phyloP scores from a whole-genome alignment of 1,140 invertebrate species.

The Holotrichia oblita region DNA sequence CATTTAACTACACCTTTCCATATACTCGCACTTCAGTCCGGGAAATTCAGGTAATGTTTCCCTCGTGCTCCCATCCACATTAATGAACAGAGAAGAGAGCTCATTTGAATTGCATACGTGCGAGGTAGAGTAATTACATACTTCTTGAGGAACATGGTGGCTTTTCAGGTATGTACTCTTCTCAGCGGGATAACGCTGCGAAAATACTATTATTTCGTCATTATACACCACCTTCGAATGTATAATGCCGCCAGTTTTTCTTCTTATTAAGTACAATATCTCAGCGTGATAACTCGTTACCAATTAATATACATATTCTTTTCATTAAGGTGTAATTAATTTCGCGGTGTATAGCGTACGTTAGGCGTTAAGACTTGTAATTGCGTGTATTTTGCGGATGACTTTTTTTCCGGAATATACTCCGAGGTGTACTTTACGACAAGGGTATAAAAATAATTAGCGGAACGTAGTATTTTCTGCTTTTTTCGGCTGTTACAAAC shows the following conservation, averaged over 20 bases:
- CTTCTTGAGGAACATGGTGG: not conserved
- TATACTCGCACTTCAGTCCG: slow-evolving; percentile 4
- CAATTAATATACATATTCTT: slow-evolving; percentile 9
- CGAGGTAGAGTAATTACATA: slow-evolving; percentile 1
- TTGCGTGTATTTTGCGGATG: slow-evolving; percentile 12
- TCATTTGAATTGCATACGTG: slow-evolving; percentile 7
- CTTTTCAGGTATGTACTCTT: not conserved
- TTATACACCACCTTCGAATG: not conserved
- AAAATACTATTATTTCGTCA: slow-evolving; percentile 8
- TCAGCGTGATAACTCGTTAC: slow-evolving; percentile 10
- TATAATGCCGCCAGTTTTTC: not conserved
- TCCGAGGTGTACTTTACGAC: not conserved
- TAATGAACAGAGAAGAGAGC: not conserved
- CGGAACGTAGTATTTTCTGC: not conserved
- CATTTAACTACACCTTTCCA: slow-evolving; percentile 12
- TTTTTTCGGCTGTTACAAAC: not conserved
- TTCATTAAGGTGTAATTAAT: slow-evolving; percentile 2
- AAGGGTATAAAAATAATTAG: not conserved
- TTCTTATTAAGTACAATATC: not conserved
- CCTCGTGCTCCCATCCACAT: not conserved
- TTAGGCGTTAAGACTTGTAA: slow-evolving; percentile 1
- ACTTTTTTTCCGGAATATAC: slow-evolving; percentile 5
- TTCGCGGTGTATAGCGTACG: not conserved
- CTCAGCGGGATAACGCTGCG: not conserved
- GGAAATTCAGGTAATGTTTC: not conserved